Base-by-base conservation (phyloP, 2,797 vertebrate genomes). In the Limosa lapponica region DNA sequence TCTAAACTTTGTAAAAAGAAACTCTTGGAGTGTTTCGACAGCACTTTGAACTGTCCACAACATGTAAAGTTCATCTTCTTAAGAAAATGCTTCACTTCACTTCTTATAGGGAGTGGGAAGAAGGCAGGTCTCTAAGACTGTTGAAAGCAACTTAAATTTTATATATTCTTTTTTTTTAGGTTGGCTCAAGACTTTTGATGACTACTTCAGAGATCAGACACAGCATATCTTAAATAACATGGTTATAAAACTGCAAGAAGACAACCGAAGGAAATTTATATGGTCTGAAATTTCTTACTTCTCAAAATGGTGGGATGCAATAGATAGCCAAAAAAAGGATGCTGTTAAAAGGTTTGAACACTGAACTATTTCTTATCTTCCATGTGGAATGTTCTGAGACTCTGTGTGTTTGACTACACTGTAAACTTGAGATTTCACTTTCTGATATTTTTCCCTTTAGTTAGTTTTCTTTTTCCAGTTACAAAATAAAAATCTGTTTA, bases 281-380 rank as follows among this genome's bases (percentile, higher is more conserved):
- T 99, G 99, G 99, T 98, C 99, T 34, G 99, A 99, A 90, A 98
- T 99, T 94, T 99, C 99, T 87, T 99, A 98, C 96, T 98, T 99
- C 96, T 97, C 99, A 48, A 99, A 99, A 89, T 99, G 99, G 99
- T 99, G 99, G 99, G 97, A 98, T 10, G 97, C 94, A 93, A 98
- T 99, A 66, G 99, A 99, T 52, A 97, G 66, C 61, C 98, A 99
- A 96, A 99, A 99, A 97, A 99, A 97, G 85, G 98, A 98, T 62
- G 98, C 98, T 30, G 98, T 99, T 74, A 99, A 98, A 98, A 99
- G 98, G 99, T 99, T 96, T 97, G 98, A 79, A 89, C n/a, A 34
- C 49, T 83, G 16, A 77, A 52, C 27, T 81, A 19, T 87, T 81
- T 81, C 5, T 65, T 94, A 19, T 20, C 4, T 73, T 94, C 49